Evolutionary conservation across 2,113 vertebrate species (phyloP).

Genomic region (Pseudorasbora parva): DNA sequence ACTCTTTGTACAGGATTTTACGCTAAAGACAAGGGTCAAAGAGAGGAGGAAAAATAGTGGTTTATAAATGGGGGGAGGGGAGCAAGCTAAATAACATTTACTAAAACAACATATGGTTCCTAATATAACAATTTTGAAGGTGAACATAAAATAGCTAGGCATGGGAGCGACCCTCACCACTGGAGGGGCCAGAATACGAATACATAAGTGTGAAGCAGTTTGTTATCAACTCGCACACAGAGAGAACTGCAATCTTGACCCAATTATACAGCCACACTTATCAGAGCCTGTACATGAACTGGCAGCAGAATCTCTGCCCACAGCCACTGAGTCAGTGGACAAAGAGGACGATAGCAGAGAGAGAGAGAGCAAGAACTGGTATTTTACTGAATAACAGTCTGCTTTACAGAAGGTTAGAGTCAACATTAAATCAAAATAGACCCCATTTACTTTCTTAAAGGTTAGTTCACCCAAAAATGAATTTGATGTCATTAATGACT

Average conservation of each 20-base stretch:
- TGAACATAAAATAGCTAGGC: background rate
- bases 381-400: background rate
- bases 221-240: conserved; percentile 32
- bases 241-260: conserved; percentile 29
- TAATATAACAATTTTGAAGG: background rate
- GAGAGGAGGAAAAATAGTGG: too few species aligned
- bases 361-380: background rate
- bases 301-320: background rate
- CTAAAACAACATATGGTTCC: background rate
- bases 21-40: background rate
- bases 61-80: background rate
- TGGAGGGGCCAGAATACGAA: conserved; percentile 2
- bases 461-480: too few species aligned
- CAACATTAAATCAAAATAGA: background rate
- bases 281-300: conserved; percentile 14
- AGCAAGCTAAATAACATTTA: background rate
- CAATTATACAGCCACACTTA: conserved; percentile 36
- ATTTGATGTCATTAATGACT: too few species aligned
- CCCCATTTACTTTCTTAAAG: background rate
- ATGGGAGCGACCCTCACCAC: background rate
- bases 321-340: conserved; percentile 27
- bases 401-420: background rate
- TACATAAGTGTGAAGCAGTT: background rate
- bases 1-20: background rate
- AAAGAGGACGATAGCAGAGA: conserved; percentile 3